A percentile compares a stretch with the other conserved stretches of the same genome.
Evolutionary conservation across 2,888 invertebrate genomes (phyloP).

Genomic region (Spatulosminthurus flaviceps): DNA sequence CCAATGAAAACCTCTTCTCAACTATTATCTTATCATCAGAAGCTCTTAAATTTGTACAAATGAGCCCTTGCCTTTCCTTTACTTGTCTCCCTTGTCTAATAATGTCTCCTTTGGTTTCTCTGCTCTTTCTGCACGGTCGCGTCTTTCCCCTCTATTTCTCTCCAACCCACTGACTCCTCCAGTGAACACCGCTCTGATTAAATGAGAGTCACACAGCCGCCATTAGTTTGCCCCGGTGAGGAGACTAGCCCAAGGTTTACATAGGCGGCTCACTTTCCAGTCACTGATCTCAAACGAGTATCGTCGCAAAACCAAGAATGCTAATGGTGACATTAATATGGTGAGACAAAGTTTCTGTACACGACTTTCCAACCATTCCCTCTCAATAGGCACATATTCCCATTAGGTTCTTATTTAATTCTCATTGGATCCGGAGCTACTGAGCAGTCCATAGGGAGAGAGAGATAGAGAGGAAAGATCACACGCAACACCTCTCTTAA

Average conservation of each 20-base stretch:
- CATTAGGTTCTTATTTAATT: too few relatives aligned
- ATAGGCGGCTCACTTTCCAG: background rate
- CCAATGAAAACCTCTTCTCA: slow-evolving; percentile 3
- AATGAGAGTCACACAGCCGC: too few relatives aligned
- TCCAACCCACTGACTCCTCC: too few relatives aligned
- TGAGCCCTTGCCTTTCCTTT: background rate
- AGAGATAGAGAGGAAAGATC: background rate
- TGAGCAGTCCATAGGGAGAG: background rate
- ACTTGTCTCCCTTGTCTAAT: slow-evolving; percentile 18
- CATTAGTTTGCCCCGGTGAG: too few relatives aligned
- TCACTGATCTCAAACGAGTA: too few relatives aligned
- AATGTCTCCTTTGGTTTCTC: background rate
- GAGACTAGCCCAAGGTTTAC: background rate
- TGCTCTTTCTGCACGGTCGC: background rate
- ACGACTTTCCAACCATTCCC: too few relatives aligned
- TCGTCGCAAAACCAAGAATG: too few relatives aligned
- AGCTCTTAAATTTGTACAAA: slow-evolving; percentile 8
- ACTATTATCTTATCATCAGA: slow-evolving; percentile 18
- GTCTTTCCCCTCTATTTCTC: background rate
- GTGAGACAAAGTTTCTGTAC: too few relatives aligned
- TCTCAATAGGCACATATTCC: too few relatives aligned
- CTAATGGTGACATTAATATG: slow-evolving; percentile 12
- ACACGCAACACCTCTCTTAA: background rate
- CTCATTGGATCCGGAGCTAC: too few relatives aligned
- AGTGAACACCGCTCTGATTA: too few relatives aligned